These are phyloP conservation scores for Cryptotermes secundus DNA, from an alignment of 1,140 invertebrate species.

Conservation along the genomic window DNA sequence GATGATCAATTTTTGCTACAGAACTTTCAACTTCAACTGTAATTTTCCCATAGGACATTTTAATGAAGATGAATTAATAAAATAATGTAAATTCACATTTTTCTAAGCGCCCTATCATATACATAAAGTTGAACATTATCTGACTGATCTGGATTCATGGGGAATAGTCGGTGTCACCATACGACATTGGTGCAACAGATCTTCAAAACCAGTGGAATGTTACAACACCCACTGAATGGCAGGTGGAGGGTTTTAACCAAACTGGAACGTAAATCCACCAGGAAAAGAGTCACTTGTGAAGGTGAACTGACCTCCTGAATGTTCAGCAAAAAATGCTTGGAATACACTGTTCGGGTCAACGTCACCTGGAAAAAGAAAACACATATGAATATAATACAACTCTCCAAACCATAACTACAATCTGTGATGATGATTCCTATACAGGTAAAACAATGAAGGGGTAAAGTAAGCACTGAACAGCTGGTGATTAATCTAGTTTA, in stretches of 20 bases:
- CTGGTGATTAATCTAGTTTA: no score
- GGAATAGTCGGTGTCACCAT: not conserved
- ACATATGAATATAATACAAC: not conserved
- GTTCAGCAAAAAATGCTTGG: constrained; percentile 72
- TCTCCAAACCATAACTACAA: no score
- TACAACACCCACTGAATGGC: not conserved
- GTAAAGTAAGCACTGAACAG: no score
- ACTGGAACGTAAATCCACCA: constrained; percentile 66
- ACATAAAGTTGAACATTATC: not conserved
- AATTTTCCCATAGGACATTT: not conserved
- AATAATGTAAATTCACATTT: not conserved
- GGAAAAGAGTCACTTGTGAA: constrained; percentile 52
- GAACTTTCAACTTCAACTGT: not conserved
- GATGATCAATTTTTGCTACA: not conserved
- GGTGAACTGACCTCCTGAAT: constrained; percentile 48
- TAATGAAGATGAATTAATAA: not conserved
- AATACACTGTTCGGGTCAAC: constrained; percentile 77
- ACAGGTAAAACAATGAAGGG: no score
- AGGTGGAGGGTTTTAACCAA: constrained; percentile 53
- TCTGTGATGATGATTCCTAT: no score
- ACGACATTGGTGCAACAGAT: not conserved
- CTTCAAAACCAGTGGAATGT: not conserved
- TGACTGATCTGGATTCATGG: not conserved
- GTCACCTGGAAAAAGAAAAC: constrained; percentile 55
- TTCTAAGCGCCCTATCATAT: not conserved